A percentile compares a stretch with the other conserved stretches of the same genome.
Conservation (phyloP, 2,888 invertebrate species). For the Fragum fragum region DNA sequence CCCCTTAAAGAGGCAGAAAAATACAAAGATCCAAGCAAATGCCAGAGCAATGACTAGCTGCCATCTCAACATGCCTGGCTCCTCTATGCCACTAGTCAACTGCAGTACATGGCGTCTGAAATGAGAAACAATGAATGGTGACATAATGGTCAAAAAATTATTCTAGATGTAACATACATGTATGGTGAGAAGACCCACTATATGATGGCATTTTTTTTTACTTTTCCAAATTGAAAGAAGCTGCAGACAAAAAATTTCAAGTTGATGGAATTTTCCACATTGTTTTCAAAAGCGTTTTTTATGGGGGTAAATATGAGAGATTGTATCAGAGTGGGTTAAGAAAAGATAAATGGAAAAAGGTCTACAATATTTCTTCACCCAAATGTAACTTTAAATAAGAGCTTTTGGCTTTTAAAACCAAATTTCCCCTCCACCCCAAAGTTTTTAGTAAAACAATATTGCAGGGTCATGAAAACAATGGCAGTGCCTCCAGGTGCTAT, state of each 20-base stretch:
- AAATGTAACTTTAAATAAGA: too few relatives aligned
- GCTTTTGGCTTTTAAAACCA: too few relatives aligned
- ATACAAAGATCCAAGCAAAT: slow-evolving; percentile 84
- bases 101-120: slow-evolving; percentile 84
- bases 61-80: slow-evolving; percentile 81
- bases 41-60: slow-evolving; percentile 82
- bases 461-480: too few relatives aligned
- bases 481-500: too few relatives aligned
- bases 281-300: not conserved
- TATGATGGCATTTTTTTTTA: not conserved
- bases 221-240: not conserved
- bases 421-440: too few relatives aligned
- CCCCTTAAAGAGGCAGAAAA: slow-evolving; percentile 85
- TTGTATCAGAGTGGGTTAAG: not conserved
- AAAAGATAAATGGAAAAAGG: too few relatives aligned
- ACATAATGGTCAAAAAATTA: not conserved
- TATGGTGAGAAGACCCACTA: not conserved
- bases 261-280: not conserved
- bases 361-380: too few relatives aligned
- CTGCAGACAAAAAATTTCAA: not conserved
- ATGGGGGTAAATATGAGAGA: not conserved
- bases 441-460: too few relatives aligned
- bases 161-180: not conserved
- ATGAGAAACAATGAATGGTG: not conserved
- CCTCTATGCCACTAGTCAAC: slow-evolving; percentile 82